Evolutionary conservation across 1,140 invertebrate species (phyloP), one percentile per base, ranked within the genome.

Genomic region (Penaeus vannamei): DNA sequence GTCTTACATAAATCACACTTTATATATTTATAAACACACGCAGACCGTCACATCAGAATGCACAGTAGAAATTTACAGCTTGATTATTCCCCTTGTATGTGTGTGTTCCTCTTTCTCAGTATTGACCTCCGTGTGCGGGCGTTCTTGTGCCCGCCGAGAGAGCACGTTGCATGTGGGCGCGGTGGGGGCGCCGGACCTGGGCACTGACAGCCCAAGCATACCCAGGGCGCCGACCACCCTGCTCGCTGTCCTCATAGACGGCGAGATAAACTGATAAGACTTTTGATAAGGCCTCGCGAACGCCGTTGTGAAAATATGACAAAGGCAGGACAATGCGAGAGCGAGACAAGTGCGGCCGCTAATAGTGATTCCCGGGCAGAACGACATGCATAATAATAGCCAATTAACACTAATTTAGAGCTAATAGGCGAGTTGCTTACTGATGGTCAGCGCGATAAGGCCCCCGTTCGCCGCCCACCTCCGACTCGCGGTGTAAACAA

Each of bases 341-440:
- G 42, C 23, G 20, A 76, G 85, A 86, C 77, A 64, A 84, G 81
- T 23, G 17, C 81, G 17, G 23, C 46, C 29, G 59, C 29, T 36
- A 84, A 32, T n/a, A 64, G 61, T 32, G 61, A 59, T 32, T 14
- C 81, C 60, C 81, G 81, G 32, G 59, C 61, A 46, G 12, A 36
- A 29, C 60, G 84, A 77, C 84, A 36, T 59, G 69, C 79, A 53
- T 81, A 53, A 87, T 87, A 87, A 87, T 82, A 82, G 77, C 26
- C 61, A 87, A 87, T 87, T 87, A 87, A 87, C 61, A 46, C 85
- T 87, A 82, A 87, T 87, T 87, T 82, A 82, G 85, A 69, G 64
- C 42, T 87, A 87, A 87, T 87, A 61, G n/a, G 85, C 79, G 62
- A 42, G 77, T 53, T 81, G 79, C 83, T 84, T 66, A 64, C 62